Base-by-base conservation (phyloP, 1,140 invertebrate species). In the Heliconius melpomene region DNA sequence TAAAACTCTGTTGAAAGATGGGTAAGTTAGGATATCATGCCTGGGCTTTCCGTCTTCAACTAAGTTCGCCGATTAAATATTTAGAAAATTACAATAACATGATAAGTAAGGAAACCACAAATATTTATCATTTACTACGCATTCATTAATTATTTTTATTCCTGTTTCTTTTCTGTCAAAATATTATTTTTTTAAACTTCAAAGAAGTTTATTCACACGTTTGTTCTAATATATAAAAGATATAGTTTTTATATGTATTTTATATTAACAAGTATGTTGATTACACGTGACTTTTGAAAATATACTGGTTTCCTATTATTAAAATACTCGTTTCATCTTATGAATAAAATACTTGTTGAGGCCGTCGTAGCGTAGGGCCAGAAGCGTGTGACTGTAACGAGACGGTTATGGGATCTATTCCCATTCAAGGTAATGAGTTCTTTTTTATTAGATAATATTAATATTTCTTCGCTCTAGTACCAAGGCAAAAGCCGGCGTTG, bases 11-110 rank as follows among this genome's bases (percentile, higher is more conserved):
- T 1, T 60, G 9, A 60, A 60, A 60, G n/a, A 60, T 9, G 57
- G 57, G 2, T 60, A 13, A 60, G n/a, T 23, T 26, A 23, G 9
- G 23, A 60, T 60, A 60, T 26, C 7, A 60, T 60, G 40, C 74
- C 60, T 36, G 74, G 74, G 70, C 50, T 76, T 76, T 77, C 74
- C 74, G 66, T 46, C 9, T 72, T 74, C 40, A 13, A 54, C 72
- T 73, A 7, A 0, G 29, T 32, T 29, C 77, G 71, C 13, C 40
- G 20, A 40, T 70, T 26, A 71, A 46, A 72, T 70, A 74, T 70
- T 73, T 74, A 18, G 32, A n/a, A 26, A 46, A 46, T 13, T 46
- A 46, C 16, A 46, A 46, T 16, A 79, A 23, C 9, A 60, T 60
- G 40, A 78, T 73, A 82, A 46, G 3, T 46, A 46, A 46, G 3